These are phyloP conservation scores for Pseudomyrmex cubaensis DNA, from an alignment of 1,140 invertebrate genomes.

Conservation along the genomic window DNA sequence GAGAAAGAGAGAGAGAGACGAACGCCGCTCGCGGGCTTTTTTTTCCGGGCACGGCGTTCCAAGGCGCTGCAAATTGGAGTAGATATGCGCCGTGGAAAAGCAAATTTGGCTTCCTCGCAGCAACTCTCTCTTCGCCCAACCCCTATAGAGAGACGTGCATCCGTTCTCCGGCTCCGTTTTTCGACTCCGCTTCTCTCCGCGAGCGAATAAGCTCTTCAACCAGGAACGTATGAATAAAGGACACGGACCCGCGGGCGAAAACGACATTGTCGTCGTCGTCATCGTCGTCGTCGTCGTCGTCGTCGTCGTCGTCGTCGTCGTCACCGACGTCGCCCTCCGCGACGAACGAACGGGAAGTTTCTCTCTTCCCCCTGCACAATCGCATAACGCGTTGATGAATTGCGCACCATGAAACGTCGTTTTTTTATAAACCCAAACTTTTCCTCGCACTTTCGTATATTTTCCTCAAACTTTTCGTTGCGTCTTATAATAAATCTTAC, in stretches of 20 bases:
- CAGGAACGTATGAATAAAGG: slow-evolving; percentile 80
- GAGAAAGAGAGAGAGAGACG: neutral
- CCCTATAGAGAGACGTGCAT: slow-evolving; percentile 47
- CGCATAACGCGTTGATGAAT: slow-evolving; percentile 35
- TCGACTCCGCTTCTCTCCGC: slow-evolving; percentile 40
- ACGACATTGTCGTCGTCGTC: slow-evolving; percentile 72
- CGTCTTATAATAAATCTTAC: neutral
- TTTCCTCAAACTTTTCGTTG: no score
- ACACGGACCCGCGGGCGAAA: slow-evolving; percentile 69
- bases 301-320: slow-evolving; percentile 68
- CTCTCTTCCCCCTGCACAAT: neutral
- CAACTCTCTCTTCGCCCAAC: slow-evolving; percentile 2
- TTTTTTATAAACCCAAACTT: neutral
- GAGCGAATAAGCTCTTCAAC: slow-evolving; percentile 66
- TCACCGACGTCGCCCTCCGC: slow-evolving; percentile 12
- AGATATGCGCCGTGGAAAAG: slow-evolving; percentile 72
- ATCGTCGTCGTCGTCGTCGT: slow-evolving; percentile 65
- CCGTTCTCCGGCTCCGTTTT: slow-evolving; percentile 5
- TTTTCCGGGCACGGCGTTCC: slow-evolving; percentile 33
- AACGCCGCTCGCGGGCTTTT: slow-evolving; percentile 48
- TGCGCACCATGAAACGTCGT: neutral
- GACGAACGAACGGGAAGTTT: slow-evolving; percentile 1
- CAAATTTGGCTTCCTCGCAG: slow-evolving; percentile 71
- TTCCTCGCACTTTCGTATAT: neutral
- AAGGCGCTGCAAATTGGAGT: slow-evolving; percentile 73